Conservation (phyloP, 2,888 invertebrate genomes). For the Stegana nigrithorax region DNA sequence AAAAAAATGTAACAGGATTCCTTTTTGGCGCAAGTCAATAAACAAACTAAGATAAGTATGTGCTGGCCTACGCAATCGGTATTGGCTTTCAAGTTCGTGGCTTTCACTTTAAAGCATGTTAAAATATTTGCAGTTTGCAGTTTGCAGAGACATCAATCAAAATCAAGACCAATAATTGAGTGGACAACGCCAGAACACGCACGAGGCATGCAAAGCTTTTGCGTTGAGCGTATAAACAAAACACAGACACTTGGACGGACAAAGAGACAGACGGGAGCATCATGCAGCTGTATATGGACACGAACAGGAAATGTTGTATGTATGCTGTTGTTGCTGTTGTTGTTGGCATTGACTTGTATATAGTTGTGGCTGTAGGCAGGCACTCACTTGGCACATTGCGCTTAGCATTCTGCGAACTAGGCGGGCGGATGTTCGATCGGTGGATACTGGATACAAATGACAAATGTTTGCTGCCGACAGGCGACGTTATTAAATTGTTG, state of each 20-base stretch:
- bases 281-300: neutral
- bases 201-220: neutral
- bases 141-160: conserved; percentile 24
- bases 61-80: too few relatives aligned
- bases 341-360: neutral
- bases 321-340: too few relatives aligned
- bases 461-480: neutral
- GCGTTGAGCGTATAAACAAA: neutral
- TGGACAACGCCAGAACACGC: conserved; percentile 2
- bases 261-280: neutral
- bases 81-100: too few relatives aligned
- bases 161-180: conserved; percentile 16
- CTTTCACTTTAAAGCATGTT: too few relatives aligned
- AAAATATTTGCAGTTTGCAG: too few relatives aligned
- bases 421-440: neutral
- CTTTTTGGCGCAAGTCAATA: too few relatives aligned
- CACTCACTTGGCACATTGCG: neutral
- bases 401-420: too few relatives aligned
- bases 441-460: neutral
- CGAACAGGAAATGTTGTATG: neutral
- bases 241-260: neutral
- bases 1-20: too few relatives aligned
- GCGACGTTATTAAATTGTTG: conserved; percentile 9
- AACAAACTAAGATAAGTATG: too few relatives aligned
- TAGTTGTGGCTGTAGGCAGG: conserved; percentile 22